These are phyloP conservation scores for Hippolais icterina DNA, from an alignment of 2,113 vertebrate genomes.

Conservation along the genomic window DNA sequence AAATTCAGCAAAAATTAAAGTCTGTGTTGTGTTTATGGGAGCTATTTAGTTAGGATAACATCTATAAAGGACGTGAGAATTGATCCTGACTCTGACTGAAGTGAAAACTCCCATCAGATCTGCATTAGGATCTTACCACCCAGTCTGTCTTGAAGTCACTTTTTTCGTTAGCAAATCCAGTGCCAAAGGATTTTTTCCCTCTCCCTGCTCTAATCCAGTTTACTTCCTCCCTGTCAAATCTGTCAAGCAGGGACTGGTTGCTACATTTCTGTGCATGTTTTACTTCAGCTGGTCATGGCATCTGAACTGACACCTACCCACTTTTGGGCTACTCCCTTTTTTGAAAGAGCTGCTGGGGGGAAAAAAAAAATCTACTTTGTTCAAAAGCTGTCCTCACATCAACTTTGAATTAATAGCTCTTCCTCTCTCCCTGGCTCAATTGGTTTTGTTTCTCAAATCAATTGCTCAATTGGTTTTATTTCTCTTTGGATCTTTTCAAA, in stretches of 20 bases:
- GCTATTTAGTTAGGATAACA: neutral
- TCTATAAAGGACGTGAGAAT: neutral
- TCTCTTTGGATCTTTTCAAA: neutral
- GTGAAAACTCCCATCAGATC: neutral
- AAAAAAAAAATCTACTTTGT: neutral
- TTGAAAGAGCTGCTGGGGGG: neutral
- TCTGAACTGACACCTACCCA: neutral
- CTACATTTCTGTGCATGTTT: neutral
- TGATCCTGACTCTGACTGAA: neutral
- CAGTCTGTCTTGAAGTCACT: neutral
- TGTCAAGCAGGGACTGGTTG: neutral
- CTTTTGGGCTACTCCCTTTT: neutral
- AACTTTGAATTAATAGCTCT: neutral
- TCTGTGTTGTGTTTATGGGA: neutral
- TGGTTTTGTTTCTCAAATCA: neutral
- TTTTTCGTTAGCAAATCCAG: neutral
- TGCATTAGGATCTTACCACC: neutral
- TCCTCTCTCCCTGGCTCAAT: neutral
- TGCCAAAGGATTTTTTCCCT: neutral
- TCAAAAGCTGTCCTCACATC: neutral
- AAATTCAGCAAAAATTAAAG: neutral
- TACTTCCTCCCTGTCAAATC: neutral
- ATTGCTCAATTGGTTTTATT: neutral
- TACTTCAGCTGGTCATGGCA: neutral
- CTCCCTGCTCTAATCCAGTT: neutral